Base-by-base conservation (phyloP, 2,797 vertebrate species). In the Falco cherrug region DNA sequence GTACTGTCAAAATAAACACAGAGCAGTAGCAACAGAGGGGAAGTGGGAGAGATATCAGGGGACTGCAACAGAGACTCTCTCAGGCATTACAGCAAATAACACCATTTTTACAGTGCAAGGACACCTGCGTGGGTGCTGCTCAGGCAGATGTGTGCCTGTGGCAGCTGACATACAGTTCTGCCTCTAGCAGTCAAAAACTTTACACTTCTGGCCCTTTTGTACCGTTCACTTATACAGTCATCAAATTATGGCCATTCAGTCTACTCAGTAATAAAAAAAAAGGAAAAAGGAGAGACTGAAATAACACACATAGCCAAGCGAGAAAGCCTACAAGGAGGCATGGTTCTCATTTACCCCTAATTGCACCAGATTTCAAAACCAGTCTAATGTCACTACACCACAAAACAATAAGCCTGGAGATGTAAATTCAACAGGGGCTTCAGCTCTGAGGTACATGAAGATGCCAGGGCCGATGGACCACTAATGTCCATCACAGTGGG, bases 1-100 rank as follows among this genome's bases (percentile, higher is more conserved):
- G 57, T 17, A 35, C 22, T 92, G 93, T 83, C 82, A 84, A 93
- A 94, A 73, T 22, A 88, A 95, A 87, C 65, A 13, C 33, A 93
- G 95, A 54, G 56, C 69, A 85, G 82, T 3, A 51, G 79, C 65
- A n/a, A 11, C 11, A 64, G 82, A 88, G 76, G 64, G 22, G 26
- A 84, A 48, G n/a, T 56, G 64, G 21, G 43, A 69, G 26, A 65
- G 90, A 76, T 29, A 50, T 25, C 59, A 51, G 35, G 45, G 35
- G 25, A 24, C 56, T 7, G 76, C 15, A 10, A 82, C 43, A 33
- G 39, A 90, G 48, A 6, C 15, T 28, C 35, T 71, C 71, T 17
- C 2, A 19, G 69, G 41, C 18, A 31, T 33, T 29, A 16, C 47
- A 56, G 75, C 79, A 76, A 18, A 5, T 37, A 88, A 33, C 19